phyloP scores from a whole-genome alignment of 2,113 vertebrate genomes.

The Cyprichromis sp. region DNA sequence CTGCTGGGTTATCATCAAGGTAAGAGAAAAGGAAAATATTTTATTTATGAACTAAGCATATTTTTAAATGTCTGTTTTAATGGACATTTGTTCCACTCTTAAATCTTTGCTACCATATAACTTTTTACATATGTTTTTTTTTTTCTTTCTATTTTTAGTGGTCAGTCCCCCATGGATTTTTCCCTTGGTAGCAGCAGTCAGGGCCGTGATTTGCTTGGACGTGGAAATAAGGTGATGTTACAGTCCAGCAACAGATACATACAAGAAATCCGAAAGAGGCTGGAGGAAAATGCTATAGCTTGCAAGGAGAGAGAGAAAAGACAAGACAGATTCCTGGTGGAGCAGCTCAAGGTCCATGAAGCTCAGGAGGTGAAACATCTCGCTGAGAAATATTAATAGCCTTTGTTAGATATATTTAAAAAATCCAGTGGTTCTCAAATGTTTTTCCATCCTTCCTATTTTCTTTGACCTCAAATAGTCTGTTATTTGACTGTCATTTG shows the following conservation, averaged over 20 bases:
- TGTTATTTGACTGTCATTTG: neutral
- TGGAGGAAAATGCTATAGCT: conserved; percentile 74
- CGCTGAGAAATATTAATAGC: neutral
- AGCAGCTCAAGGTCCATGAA: conserved; percentile 78
- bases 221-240: conserved; percentile 53
- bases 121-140: neutral
- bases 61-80: neutral
- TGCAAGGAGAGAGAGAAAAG: conserved; percentile 81
- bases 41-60: neutral
- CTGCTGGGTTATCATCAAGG: conserved; percentile 33
- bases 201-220: neutral
- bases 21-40: conserved; percentile 1
- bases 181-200: neutral
- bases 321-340: conserved; percentile 71
- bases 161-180: neutral
- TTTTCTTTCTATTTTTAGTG: neutral
- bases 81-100: neutral
- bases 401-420: neutral
- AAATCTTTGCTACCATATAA: neutral
- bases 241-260: conserved; percentile 81
- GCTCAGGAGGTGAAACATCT: conserved; percentile 75
- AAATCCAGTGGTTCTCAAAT: neutral
- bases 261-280: conserved; percentile 77
- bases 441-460: neutral
- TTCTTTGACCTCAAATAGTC: neutral